phyloP scores from a whole-genome alignment of 2,888 invertebrate genomes.

The Agonopterix arenella region DNA sequence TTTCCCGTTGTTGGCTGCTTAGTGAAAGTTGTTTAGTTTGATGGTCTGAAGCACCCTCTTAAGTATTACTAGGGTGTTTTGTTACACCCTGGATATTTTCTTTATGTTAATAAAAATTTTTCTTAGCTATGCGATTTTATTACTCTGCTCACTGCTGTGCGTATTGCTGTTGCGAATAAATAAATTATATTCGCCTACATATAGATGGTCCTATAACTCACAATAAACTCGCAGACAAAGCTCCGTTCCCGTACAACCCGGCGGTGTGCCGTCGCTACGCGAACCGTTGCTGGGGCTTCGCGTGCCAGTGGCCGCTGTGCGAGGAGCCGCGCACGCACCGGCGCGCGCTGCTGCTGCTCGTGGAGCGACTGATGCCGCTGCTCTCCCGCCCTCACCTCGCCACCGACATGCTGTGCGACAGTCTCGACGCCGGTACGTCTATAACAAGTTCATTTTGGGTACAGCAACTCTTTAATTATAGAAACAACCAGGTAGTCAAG shows the following conservation, averaged over 20 bases:
- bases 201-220: not conserved
- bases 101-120: too few species aligned
- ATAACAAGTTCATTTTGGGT: too few species aligned
- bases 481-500: too few species aligned
- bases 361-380: slow-evolving; percentile 89
- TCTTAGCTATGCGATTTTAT: too few species aligned
- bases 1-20: too few species aligned
- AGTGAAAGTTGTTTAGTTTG: too few species aligned
- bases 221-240: slow-evolving; percentile 29
- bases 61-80: too few species aligned
- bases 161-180: not conserved
- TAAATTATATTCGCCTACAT: not conserved
- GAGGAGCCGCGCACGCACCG: slow-evolving; percentile 80
- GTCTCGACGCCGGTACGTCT: slow-evolving; percentile 83
- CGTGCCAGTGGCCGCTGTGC: slow-evolving; percentile 85
- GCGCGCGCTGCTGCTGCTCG: slow-evolving; percentile 86
- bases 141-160: too few species aligned
- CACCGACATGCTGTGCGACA: slow-evolving; percentile 94
- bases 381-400: slow-evolving; percentile 88
- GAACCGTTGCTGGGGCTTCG: slow-evolving; percentile 85
- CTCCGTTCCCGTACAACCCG: slow-evolving; percentile 78
- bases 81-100: too few species aligned
- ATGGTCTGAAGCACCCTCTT: too few species aligned
- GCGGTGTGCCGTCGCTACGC: slow-evolving; percentile 70
- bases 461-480: too few species aligned